Base-by-base conservation (phyloP, 1,140 invertebrate genomes). In the Drosophila oshimai region DNA sequence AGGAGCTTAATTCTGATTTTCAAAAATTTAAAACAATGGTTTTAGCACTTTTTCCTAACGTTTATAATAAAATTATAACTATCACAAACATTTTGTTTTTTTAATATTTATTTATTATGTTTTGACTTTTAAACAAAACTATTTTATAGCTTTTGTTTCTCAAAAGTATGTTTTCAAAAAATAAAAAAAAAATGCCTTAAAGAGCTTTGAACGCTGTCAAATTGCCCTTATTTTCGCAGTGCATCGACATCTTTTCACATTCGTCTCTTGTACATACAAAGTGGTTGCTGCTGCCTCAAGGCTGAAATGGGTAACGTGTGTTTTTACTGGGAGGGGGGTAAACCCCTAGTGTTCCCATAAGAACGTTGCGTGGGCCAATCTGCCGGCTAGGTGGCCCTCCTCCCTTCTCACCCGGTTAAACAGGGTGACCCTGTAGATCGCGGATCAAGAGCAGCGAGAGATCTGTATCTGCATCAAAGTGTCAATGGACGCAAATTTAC, bases 401-500 rank as follows among this genome's bases (percentile, higher is more conserved):
- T n/a, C n/a, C n/a, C n/a, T n/a, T n/a, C n/a, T n/a, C n/a, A n/a
- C n/a, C 58, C 58, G 39, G 37, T 24, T 31, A 22, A 70, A 20
- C 54, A 28, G 37, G 53, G 54, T 60, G 58, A 34, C 28, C 39
- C 58, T 58, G 7, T 24, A 34, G 34, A 62, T 29, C 26, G 3
- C 13, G 34, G 33, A 65, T 47, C 42, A 34, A 47, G 41, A 64
- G 34, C 58, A 50, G 42, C 17, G 39, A 28, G 54, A 65, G 61
- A 67, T 67, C 28, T 31, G 44, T 67, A 67, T 65, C 58, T 24
- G n/a, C n/a, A 6, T 5, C 15, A 41, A 37, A 41, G 62, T 67
- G 62, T 67, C 62, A 65, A 67, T 65, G 62, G 60, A 65, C 62
- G 60, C 62, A 50, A 67, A 67, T 67, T 67, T 67, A 47, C 62